Base-by-base conservation (phyloP, 2,797 vertebrate genomes). In the Poeciliopsis infans region DNA sequence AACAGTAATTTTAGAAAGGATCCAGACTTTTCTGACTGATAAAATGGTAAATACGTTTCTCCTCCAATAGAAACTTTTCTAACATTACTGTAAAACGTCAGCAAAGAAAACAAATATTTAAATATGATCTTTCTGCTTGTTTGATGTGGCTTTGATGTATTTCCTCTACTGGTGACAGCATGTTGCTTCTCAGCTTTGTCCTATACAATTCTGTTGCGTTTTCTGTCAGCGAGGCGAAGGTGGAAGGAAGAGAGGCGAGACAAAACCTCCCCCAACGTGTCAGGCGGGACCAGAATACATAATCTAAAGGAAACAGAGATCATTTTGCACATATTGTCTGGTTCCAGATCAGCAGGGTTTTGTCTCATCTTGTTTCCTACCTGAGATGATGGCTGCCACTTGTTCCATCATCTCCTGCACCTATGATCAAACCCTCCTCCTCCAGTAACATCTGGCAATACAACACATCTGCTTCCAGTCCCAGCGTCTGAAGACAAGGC, bases 391-490 rank as follows among this genome's bases (percentile, higher is more conserved):
- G 43, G 49, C 69, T 80, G 25, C 70, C 87, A 46, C 77, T 15
- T 11, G 23, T 33, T 75, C 80, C 90, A 15, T 86, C 84, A 0
- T 88, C 39, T 2, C 93, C 92, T 25, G 87, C 76, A 33, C 87
- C 92, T 2, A 89, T 41, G 3, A 88, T 59, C 36, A 95, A 89
- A 0, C 92, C 91, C 5, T 92, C 89, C 64, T 94, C 92, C 47
- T 93, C 85, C 81, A 94, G 86, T 33, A 95, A 81, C 83, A 45
- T 84, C 85, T 91, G 90, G 68, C 93, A 90, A 88, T 94, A 95
- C 28, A 94, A 71, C 18, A 88, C 79, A 23, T 90, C 93, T 2
- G 88, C 85, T 49, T 89, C 86, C 80, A 91, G 11, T 18, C 79
- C 72, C 1, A 74, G 0, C 0, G 23, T 25, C 94, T 94, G 70